Base-by-base conservation (phyloP, 2,113 vertebrate species). In the Arenaria interpres region DNA sequence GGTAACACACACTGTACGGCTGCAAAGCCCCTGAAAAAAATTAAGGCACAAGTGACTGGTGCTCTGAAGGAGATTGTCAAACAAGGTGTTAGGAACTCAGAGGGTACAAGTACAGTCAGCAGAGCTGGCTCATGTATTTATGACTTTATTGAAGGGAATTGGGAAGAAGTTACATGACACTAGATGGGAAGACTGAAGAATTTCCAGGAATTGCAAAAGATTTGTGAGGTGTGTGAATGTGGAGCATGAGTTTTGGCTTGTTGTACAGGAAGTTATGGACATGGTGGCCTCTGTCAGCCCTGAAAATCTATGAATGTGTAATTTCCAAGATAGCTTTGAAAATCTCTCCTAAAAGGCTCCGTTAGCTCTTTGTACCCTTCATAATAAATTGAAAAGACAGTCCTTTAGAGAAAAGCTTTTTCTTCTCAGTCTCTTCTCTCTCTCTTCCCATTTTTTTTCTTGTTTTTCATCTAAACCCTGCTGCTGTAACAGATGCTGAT, bases 1-100 rank as follows among this genome's bases (percentile, higher is more conserved):
- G 27, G 6, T 33, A 53, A 59, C 17, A 32, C 0, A 0, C 2
- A 4, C 39, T 28, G 4, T 13, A 4, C 22, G 23, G 33, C 5
- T 48, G 18, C 51, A 16, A 21, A 76, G 7, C 9, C 17, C n/a
- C 17, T 22, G 8, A 32, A 75, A 72, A 53, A 8, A 21, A 2
- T 5, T 5, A 23, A 64, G 22, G 11, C n/a, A 32, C 9, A 43
- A 54, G 25, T 0, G 2, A 13, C 1, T 24, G 19, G 18, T 60
- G 23, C 4, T 22, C 19, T 71, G 74, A 62, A 71, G 27, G 56
- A 88, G 28, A 3, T 7, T 23, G 7, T 62, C 54, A 69, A 48
- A 64, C 4, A 20, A 48, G 30, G 0, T 32, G 8, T 35, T 35
- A 13, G 64, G 54, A 63, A 21, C 37, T 45, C 69, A 11, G 33